Evolutionary conservation across 2,888 invertebrate genomes (phyloP), one percentile per base, ranked within the genome.

Genomic region (Notodonta ziczac): DNA sequence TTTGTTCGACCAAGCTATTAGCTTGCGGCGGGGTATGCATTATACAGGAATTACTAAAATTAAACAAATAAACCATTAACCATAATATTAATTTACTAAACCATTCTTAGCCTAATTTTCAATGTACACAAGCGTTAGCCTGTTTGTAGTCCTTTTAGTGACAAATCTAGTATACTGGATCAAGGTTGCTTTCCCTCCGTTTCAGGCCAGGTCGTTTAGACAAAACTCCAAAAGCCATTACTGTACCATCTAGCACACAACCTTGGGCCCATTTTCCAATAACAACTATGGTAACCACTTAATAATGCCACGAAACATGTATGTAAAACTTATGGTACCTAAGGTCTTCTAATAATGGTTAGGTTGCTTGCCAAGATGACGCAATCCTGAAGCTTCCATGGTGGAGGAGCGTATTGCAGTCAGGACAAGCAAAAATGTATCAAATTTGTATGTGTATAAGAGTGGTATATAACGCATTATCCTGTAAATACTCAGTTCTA

Each of bases 191-290:
- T 61, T 60, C 50, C 54, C 39, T 56, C 52, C 24, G 44, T 51
- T 42, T 56, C 57, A 57, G 56, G 56, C 51, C 55, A 50, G 42
- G 60, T 70, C 66, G 62, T 72, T 24, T 70, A 69, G 59, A 69
- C 32, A 59, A 72, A 72, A 76, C 71, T 75, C 59, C 60, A 74
- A 72, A 74, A 59, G 72, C 69, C 70, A 73, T 79, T 79, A 76
- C 71, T 72, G 61, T 75, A 70, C 62, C 58, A 67, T 66, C 57
- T 68, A 61, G 72, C 65, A 60, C 73, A 66, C 68, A 83, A 81
- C 86, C 86, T 86, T 86, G 85, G 69, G 64, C 76, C 72, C 67
- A 67, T 80, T 83, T 74, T 70, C 74, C 64, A 66, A 74, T 75
- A 78, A 77, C 76, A 71, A 73, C 59, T 66, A 76, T 61, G 62